Conservation (phyloP, 2,113 vertebrate genomes). For the Petaurus breviceps region DNA sequence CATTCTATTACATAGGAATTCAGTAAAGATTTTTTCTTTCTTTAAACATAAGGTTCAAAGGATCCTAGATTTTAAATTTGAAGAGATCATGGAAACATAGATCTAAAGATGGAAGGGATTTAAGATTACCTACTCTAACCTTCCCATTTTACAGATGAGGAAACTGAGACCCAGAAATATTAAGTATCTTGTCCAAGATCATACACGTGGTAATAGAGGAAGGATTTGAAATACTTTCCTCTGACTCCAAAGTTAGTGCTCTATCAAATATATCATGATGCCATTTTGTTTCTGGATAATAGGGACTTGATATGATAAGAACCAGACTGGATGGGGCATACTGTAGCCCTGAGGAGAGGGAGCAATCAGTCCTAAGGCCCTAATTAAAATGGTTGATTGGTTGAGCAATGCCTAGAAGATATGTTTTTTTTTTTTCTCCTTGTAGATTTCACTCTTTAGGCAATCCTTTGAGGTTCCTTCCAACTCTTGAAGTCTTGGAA, state of each 20-base stretch:
- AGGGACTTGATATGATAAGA: background rate
- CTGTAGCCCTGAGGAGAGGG: background rate
- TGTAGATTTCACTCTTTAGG: too few species aligned
- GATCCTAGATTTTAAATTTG: background rate
- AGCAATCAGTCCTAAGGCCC: background rate
- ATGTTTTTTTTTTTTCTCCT: too few species aligned
- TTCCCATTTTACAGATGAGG: background rate
- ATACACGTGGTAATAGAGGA: background rate
- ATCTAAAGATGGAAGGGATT: background rate
- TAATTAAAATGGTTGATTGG: background rate
- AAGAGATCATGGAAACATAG: background rate
- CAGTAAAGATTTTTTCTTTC: background rate
- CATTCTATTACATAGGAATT: background rate
- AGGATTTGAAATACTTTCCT: background rate
- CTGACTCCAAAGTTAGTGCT: background rate
- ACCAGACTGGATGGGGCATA: background rate
- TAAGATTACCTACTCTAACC: background rate
- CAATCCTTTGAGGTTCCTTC: too few species aligned
- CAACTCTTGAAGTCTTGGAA: too few species aligned
- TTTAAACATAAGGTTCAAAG: background rate
- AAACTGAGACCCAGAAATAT: background rate
- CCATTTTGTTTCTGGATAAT: background rate
- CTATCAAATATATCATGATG: background rate
- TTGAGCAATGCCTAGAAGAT: background rate
- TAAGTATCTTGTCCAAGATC: too few species aligned